These are phyloP conservation scores for Lanistes nyassanus DNA, from an alignment of 1,140 invertebrate genomes.

Conservation along the genomic window DNA sequence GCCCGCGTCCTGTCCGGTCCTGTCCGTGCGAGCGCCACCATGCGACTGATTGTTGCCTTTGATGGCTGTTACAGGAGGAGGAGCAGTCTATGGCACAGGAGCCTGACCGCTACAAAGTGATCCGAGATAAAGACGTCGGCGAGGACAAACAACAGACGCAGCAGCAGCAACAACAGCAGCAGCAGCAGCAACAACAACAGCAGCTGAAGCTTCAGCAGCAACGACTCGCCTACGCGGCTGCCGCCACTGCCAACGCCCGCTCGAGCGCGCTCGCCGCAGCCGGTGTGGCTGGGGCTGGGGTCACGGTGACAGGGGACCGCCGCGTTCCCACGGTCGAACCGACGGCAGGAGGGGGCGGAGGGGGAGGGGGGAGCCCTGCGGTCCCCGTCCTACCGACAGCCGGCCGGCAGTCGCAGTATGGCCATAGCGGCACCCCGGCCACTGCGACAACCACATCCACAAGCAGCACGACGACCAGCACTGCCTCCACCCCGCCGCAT, in stretches of 20 bases:
- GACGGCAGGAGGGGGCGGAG: too few relatives aligned
- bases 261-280: too few relatives aligned
- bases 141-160: conserved; percentile 19
- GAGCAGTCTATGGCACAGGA: conserved; percentile 58
- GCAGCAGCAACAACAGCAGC: conserved; percentile 11
- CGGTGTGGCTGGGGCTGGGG: too few relatives aligned
- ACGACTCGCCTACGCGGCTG: too few relatives aligned
- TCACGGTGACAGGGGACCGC: too few relatives aligned
- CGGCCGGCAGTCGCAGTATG: too few relatives aligned
- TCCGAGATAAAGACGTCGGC: conserved; percentile 29
- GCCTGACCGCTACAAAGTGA: conserved; percentile 42
- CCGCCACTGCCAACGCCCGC: too few relatives aligned
- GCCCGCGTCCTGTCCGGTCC: neutral
- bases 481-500: neutral
- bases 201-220: neutral
- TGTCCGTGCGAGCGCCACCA: neutral
- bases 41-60: neutral
- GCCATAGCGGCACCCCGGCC: too few relatives aligned
- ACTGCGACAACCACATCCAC: conserved; percentile 10
- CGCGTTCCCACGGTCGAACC: too few relatives aligned
- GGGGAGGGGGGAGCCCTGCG: too few relatives aligned
- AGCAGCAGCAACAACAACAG: conserved; percentile 26
- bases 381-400: too few relatives aligned
- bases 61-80: conserved; percentile 47
- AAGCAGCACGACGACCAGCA: neutral